Evolutionary conservation across 2,797 vertebrate genomes (phyloP).

Genomic region (Chelidonichthys spinosus): DNA sequence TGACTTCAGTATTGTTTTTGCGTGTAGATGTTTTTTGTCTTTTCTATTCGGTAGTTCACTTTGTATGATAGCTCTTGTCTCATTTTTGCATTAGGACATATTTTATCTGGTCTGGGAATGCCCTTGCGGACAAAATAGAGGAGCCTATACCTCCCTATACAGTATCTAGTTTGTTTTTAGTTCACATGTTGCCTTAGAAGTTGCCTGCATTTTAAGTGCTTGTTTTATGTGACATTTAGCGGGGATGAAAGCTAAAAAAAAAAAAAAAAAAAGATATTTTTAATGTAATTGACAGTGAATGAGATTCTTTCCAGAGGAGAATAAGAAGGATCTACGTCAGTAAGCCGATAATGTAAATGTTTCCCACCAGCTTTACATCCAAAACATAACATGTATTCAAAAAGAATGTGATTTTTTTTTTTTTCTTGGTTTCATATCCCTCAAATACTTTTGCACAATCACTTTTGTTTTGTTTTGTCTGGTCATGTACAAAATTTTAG

Average conservation of each 20-base stretch:
- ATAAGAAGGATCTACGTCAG: slow-evolving; percentile 39
- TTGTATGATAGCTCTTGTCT: slow-evolving; percentile 61
- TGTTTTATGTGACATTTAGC: slow-evolving; percentile 73
- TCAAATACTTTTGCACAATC: slow-evolving; percentile 78
- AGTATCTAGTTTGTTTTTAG: slow-evolving; percentile 76
- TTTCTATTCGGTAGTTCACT: slow-evolving; percentile 72
- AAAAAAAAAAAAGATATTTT: slow-evolving; percentile 42
- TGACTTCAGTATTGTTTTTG: slow-evolving; percentile 76
- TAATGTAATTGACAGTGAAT: slow-evolving; percentile 60
- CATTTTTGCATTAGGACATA: slow-evolving; percentile 55
- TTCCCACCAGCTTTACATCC: slow-evolving; percentile 53
- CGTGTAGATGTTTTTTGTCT: slow-evolving; percentile 69
- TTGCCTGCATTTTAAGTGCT: slow-evolving; percentile 83
- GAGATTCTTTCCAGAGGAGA: slow-evolving; percentile 31
- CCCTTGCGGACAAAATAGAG: slow-evolving; percentile 39
- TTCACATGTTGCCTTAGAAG: slow-evolving; percentile 88
- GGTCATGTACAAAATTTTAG: slow-evolving; percentile 52
- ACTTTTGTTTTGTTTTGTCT: slow-evolving; percentile 45
- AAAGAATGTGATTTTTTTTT: slow-evolving; percentile 42
- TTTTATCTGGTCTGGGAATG: slow-evolving; percentile 61
- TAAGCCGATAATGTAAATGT: slow-evolving; percentile 58
- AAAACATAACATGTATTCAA: slow-evolving; percentile 37
- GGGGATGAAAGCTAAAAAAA: slow-evolving; percentile 34
- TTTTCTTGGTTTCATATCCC: slow-evolving; percentile 32
- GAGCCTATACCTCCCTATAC: slow-evolving; percentile 49